Evolutionary conservation across 2,888 invertebrate genomes (phyloP).

Genomic region (Eupithecia inturbata): DNA sequence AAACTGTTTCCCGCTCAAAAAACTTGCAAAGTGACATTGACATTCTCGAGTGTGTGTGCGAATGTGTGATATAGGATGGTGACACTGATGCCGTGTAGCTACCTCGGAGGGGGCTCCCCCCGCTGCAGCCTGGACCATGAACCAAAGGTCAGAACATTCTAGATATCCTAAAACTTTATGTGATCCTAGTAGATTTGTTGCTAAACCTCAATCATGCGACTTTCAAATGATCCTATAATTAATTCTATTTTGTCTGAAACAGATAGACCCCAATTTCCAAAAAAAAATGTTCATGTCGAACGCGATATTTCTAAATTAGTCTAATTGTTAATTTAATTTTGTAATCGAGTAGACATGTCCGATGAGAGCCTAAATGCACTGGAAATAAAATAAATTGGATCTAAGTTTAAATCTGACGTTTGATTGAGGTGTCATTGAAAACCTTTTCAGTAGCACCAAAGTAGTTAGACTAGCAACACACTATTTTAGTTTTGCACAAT

Average conservation of each 20-base stretch:
- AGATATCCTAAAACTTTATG: slow-evolving; percentile 13
- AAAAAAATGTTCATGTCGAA: not conserved
- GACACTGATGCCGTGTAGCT: slow-evolving; percentile 88
- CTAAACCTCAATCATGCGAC: slow-evolving; percentile 41
- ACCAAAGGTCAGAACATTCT: slow-evolving; percentile 74
- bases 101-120: slow-evolving; percentile 84
- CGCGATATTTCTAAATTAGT: not conserved
- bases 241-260: not conserved
- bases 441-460: not conserved
- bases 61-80: slow-evolving; percentile 81
- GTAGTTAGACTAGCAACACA: not conserved
- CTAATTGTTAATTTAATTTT: slow-evolving; percentile 2
- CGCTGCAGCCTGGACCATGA: slow-evolving; percentile 81
- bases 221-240: not conserved
- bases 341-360: not conserved
- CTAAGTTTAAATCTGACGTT: slow-evolving; percentile 22
- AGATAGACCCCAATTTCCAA: not conserved
- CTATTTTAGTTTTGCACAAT: not conserved
- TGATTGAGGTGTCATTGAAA: slow-evolving; percentile 34
- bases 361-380: not conserved
- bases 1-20: slow-evolving; percentile 69
- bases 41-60: slow-evolving; percentile 63
- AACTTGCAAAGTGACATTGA: slow-evolving; percentile 75
- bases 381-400: slow-evolving; percentile 6
- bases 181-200: slow-evolving; percentile 17